These are phyloP conservation scores for Entomyzon cyanotis DNA, from an alignment of 2,113 vertebrate species.

Conservation along the genomic window DNA sequence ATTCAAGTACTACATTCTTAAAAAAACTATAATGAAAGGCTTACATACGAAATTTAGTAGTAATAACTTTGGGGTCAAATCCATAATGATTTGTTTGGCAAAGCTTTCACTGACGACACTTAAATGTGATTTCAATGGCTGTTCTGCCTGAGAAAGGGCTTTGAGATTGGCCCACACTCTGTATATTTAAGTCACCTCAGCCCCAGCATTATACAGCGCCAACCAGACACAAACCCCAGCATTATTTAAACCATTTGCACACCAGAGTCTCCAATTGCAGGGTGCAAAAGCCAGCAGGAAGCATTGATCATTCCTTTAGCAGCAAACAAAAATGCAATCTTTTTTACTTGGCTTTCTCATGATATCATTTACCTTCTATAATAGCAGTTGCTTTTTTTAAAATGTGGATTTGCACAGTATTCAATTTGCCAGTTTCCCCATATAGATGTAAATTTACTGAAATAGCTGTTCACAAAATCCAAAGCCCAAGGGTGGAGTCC, in stretches of 20 bases:
- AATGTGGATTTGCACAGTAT: slow-evolving; percentile 67
- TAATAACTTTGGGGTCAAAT: slow-evolving; percentile 50
- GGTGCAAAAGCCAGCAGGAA: slow-evolving; percentile 49
- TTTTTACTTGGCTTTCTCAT: slow-evolving; percentile 62
- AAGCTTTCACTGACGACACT: slow-evolving; percentile 32
- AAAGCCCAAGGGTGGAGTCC: slow-evolving; percentile 61
- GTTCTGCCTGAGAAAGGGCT: slow-evolving; percentile 30
- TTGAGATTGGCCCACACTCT: neutral
- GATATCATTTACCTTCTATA: slow-evolving; percentile 77
- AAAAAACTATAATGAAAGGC: slow-evolving; percentile 53
- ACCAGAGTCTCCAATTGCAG: slow-evolving; percentile 34
- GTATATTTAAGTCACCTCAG: slow-evolving; percentile 46
- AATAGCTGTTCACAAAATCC: slow-evolving; percentile 68
- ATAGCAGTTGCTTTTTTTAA: slow-evolving; percentile 74
- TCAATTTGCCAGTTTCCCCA: slow-evolving; percentile 69
- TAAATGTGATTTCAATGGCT: slow-evolving; percentile 41
- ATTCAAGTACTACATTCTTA: slow-evolving; percentile 4
- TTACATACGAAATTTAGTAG: slow-evolving; percentile 40
- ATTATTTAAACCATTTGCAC: slow-evolving; percentile 40
- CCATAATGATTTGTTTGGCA: slow-evolving; percentile 38
- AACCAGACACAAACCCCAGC: slow-evolving; percentile 42
- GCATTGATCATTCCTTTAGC: slow-evolving; percentile 55
- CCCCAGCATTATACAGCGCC: slow-evolving; percentile 22
- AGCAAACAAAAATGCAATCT: slow-evolving; percentile 67
- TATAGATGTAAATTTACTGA: slow-evolving; percentile 71